These are phyloP conservation scores for Brachypterus glaber DNA, from an alignment of 2,888 invertebrate genomes.

Conservation along the genomic window DNA sequence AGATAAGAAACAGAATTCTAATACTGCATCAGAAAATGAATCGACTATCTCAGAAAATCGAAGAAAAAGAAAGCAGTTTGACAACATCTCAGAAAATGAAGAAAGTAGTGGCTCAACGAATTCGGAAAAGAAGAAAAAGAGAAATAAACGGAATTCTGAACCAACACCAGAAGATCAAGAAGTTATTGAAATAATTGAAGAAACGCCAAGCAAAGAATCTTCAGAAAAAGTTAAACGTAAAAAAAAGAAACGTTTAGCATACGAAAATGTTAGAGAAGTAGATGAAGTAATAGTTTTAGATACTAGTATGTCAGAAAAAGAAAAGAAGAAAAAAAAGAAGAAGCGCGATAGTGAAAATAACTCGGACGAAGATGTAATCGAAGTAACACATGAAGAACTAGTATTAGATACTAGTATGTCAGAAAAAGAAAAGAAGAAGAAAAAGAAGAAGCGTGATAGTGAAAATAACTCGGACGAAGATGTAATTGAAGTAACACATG, in stretches of 20 bases:
- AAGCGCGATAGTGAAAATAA: conserved; percentile 8
- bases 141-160: too few species aligned
- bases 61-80: too few species aligned
- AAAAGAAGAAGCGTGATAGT: conserved; percentile 9
- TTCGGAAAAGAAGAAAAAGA: conserved; percentile 13
- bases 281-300: neutral
- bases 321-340: conserved; percentile 15
- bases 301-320: conserved; percentile 2
- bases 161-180: too few species aligned
- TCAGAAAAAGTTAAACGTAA: neutral
- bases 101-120: too few species aligned
- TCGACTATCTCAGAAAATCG: too few species aligned
- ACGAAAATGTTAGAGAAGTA: neutral
- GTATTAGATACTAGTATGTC: conserved; percentile 8
- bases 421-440: conserved; percentile 14
- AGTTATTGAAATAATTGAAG: too few species aligned
- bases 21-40: too few species aligned
- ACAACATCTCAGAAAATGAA: too few species aligned
- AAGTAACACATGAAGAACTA: conserved; percentile 4
- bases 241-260: neutral
- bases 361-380: conserved; percentile 7
- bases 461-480: conserved; percentile 9
- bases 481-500: conserved; percentile 1
- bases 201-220: neutral
- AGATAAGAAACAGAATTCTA: too few species aligned